These are phyloP conservation scores for Sinocyclocheilus anshuiensis DNA, from an alignment of 2,113 vertebrate species.

Conservation along the genomic window DNA sequence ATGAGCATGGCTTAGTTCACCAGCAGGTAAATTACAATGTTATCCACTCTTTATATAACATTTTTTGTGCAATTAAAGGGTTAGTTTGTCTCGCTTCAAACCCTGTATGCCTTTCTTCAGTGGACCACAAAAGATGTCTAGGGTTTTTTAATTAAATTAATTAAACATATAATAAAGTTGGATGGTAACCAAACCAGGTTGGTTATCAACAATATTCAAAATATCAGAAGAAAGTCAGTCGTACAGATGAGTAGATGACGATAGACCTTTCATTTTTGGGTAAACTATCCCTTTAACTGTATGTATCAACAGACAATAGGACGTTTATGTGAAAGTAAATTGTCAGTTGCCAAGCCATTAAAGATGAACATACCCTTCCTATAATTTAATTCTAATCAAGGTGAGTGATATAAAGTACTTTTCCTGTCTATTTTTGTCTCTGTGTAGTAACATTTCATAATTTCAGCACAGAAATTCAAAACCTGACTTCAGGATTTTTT, in stretches of 20 bases:
- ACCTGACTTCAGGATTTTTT: conserved; percentile 1
- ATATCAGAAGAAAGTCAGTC: not conserved
- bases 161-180: too few species aligned
- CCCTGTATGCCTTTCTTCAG: not conserved
- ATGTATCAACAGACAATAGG: not conserved
- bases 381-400: conserved; percentile 8
- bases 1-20: not conserved
- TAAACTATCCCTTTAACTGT: not conserved
- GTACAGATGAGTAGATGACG: not conserved
- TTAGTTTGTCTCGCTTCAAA: not conserved
- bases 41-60: not conserved
- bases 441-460: conserved; percentile 5
- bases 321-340: not conserved
- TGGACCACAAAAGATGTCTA: not conserved
- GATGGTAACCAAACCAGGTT: not conserved
- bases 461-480: conserved; percentile 22
- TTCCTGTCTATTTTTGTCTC: conserved; percentile 28
- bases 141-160: too few species aligned
- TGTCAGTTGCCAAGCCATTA: not conserved
- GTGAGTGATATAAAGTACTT: conserved; percentile 2
- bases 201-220: not conserved
- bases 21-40: not conserved
- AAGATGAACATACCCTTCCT: conserved; percentile 1
- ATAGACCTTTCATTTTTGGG: not conserved
- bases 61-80: not conserved